Conservation (phyloP, 1,140 invertebrate genomes). For the Goniozus legneri region DNA sequence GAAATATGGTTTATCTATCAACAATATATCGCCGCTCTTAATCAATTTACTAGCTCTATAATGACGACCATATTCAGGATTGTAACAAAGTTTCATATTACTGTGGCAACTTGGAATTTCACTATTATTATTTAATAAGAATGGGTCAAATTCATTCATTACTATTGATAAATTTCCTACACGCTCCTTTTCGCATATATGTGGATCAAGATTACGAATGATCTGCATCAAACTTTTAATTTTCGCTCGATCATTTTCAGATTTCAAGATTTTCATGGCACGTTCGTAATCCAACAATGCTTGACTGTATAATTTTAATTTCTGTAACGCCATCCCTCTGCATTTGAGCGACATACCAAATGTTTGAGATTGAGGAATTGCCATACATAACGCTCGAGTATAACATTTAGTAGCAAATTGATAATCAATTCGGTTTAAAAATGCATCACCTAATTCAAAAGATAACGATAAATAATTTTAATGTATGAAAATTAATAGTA, state of each 20-base stretch:
- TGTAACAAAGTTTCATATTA: neutral
- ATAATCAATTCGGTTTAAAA: neutral
- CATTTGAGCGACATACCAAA: neutral
- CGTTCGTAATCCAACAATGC: constrained; percentile 1
- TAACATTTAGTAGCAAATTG: neutral
- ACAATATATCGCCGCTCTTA: constrained; percentile 1
- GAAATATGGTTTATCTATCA: neutral
- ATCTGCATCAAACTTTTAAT: neutral
- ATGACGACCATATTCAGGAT: constrained; percentile 1
- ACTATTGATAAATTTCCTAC: neutral
- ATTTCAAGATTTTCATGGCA: neutral
- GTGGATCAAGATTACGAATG: neutral
- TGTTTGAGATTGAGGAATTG: neutral
- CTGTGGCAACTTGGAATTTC: neutral
- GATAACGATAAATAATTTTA: neutral
- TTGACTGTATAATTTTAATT: constrained; percentile 5
- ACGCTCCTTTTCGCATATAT: neutral
- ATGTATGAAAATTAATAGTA: neutral
- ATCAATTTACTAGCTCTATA: neutral
- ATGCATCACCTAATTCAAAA: neutral
- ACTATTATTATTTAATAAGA: neutral
- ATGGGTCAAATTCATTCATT: neutral
- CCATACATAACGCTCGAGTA: neutral
- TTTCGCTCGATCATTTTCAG: neutral
- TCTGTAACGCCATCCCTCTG: neutral